Evolutionary conservation across 2,113 vertebrate genomes (phyloP), one percentile per base, ranked within the genome.

Genomic region (Eonycteris spelaea): DNA sequence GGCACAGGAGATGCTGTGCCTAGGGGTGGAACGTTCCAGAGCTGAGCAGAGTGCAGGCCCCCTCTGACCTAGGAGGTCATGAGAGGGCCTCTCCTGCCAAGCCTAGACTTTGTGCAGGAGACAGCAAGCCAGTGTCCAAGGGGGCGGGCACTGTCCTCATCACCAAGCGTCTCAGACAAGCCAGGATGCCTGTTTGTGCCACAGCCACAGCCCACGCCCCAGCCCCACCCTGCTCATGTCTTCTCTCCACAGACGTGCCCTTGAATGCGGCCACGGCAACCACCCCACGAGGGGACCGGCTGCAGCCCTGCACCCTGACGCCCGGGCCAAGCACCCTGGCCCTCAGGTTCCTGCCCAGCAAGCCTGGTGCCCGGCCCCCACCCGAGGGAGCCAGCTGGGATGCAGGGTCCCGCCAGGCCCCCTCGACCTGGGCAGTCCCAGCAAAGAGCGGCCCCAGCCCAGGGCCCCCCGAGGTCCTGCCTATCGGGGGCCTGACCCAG

Each of bases 311-410:
- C 14, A 61, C 75, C 57, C 98, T 98, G 75, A 98, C 97, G n/a
- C 98, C 99, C 8, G 97, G 98, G 67, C 98, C 98, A 95, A 97
- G 98, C 28, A 97, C 99, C 74, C 98, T 98, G 92, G 95, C 98
- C 28, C 97, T 98, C 43, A 95, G 95, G 0, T 97, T 98, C 61
- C 95, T 97, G 59, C 95, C 97, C 1, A 40, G 95, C 95, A 98
- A 98, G 83, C 98, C 98, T 0, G 98, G 98, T 7, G 96, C 98
- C 94, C 98, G 99, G 87, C 99, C 99, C 38, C 99, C 99, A 33
- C 99, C 99, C 0, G 99, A 99, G 97, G 99, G 99, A 30, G 99
- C 99, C 38, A 99, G 99, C 96, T 98, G 98, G 7, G 99, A 99
- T 87, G 90, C 93, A 0, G 94, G 96, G 53, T 98, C 98, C 0